Base-by-base conservation (phyloP, 2,113 vertebrate species). In the Felis chaus region DNA sequence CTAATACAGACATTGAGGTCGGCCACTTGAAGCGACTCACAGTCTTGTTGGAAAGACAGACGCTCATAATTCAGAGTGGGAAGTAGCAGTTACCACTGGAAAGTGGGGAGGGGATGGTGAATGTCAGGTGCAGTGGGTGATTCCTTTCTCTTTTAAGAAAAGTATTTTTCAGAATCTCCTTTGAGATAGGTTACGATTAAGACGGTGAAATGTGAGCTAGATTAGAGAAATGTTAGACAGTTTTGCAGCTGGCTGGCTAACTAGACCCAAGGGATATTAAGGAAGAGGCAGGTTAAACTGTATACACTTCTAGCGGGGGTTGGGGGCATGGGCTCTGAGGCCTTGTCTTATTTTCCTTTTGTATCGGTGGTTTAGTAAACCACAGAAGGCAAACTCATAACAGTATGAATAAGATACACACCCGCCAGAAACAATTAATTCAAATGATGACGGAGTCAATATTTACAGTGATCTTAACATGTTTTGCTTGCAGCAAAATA, bases 171-270 rank as follows among this genome's bases (percentile, higher is more conserved):
- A 89, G 65, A 89, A 45, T 91, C 71, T 97, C 95, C 78, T 93
- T 57, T 93, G 89, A 93, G 81, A 73, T 94, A 41, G 57, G 5
- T 85, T 97, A 69, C 79, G 86, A 55, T 82, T 83, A 63, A 95
- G 61, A 76, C 23, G 7, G 86, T 94, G 89, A 96, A 93, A 94
- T 86, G n/a, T 79, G 82, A 93, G 29, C 3, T 41, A 14, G 21
- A 86, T 69, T 86, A 74, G 85, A 69, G 78, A 86, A 93, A 87
- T 39, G 29, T 81, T 57, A 80, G 71, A 16, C 27, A 79, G 39
- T 68, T 95, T 90, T 81, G 33, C 76, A 85, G 91, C 97, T 96
- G 95, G 63, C 73, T 94, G 36, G 39, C 29, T 94, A 88, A 95
- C 36, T 82, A 88, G 63, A 92, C 93, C 71, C 96, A 91, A 84